Percentiles rank a stretch among this genome's conserved stretches.
These are phyloP conservation scores for Ceratosolen fusciceps DNA, from an alignment of 1,140 invertebrate species.

Conservation along the genomic window DNA sequence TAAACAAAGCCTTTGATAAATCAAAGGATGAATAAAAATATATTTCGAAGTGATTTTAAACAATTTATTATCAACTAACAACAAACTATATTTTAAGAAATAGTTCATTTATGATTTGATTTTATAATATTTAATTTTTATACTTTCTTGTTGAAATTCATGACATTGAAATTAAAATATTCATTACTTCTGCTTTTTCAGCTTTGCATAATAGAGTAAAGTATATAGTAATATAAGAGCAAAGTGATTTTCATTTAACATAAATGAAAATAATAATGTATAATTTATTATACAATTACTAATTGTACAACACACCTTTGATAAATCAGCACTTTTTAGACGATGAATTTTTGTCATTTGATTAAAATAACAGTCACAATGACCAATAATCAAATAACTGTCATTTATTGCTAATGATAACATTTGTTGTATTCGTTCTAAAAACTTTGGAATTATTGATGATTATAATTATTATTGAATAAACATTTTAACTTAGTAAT, in stretches of 20 bases:
- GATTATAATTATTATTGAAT: background rate
- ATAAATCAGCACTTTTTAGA: background rate
- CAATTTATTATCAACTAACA: constrained; percentile 16
- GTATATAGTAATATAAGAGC: constrained; percentile 6
- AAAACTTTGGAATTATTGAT: constrained; percentile 18
- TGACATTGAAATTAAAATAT: background rate
- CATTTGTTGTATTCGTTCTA: background rate
- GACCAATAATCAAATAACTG: constrained; percentile 29
- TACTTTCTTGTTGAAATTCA: background rate
- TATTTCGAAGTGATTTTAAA: constrained; percentile 26
- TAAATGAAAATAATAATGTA: constrained; percentile 23
- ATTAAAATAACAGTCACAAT: constrained; percentile 18
- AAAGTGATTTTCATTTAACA: constrained; percentile 19
- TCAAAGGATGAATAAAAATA: constrained; percentile 5
- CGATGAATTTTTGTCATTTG: constrained; percentile 18
- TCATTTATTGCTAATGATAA: background rate
- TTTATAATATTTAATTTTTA: background rate
- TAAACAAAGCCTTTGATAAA: constrained; percentile 8
- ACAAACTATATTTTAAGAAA: background rate
- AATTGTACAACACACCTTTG: background rate
- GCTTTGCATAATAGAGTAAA: background rate
- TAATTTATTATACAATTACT: background rate
- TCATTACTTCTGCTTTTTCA: background rate
- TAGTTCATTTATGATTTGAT: background rate
- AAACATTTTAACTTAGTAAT: no score